These are phyloP conservation scores for Belgica antarctica DNA, from an alignment of 2,888 invertebrate species.

Conservation along the genomic window DNA sequence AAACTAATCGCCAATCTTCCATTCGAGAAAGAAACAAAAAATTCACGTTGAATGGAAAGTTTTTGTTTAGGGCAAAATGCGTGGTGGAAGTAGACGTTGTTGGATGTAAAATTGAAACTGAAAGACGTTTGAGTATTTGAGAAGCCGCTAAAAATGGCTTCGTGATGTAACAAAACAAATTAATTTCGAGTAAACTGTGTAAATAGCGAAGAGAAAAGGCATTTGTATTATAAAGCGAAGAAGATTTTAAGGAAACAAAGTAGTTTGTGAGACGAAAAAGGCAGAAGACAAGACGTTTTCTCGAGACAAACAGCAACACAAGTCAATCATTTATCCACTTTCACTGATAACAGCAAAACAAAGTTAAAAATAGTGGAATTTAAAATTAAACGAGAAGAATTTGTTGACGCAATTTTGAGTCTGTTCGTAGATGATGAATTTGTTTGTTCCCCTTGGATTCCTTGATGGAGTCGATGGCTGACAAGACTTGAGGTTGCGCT, in stretches of 20 bases:
- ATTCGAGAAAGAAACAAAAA: background rate
- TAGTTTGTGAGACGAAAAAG: background rate
- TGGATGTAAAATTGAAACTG: background rate
- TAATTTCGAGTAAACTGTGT: too few species aligned
- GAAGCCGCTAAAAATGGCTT: background rate
- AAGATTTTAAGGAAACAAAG: background rate
- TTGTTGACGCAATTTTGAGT: background rate
- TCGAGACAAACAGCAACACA: background rate
- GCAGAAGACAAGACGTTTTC: background rate
- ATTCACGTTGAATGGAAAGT: conserved; percentile 15
- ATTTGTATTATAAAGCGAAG: background rate
- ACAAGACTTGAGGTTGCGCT: too few species aligned
- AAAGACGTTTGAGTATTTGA: background rate
- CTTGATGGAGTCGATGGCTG: too few species aligned
- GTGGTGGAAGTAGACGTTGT: background rate
- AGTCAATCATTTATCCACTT: conserved; percentile 22
- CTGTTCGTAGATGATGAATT: background rate
- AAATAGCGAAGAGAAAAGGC: background rate
- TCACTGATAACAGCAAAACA: background rate
- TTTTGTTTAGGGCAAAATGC: background rate
- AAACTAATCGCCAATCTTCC: conserved; percentile 33
- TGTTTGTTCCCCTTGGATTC: background rate
- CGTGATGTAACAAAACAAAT: background rate
- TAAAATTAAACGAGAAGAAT: background rate
- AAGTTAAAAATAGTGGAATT: background rate